Evolutionary conservation across 2,888 invertebrate species (phyloP), one percentile per base, ranked within the genome.

Genomic region (Reticulitermes lucifugus): DNA sequence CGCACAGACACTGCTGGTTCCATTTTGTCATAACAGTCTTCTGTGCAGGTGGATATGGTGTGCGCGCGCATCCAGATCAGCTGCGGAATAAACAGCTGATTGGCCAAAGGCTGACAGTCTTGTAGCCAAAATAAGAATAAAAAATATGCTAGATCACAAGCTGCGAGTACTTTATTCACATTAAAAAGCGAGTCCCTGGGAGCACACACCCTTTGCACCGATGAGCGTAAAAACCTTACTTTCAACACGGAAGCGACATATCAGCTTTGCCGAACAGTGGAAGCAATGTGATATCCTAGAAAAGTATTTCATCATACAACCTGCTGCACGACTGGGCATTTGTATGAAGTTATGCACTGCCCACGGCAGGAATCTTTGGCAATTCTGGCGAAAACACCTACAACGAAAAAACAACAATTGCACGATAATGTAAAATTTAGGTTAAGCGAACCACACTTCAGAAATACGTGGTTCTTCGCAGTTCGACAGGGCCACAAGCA

Each of bases 51-150:
- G 81, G 65, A 35, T 60, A 25, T 22, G n/a, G 60, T 41, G 4
- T 81, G 81, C 81, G 81, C 70, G 70, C 81, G 81, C 81, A 81
- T 9, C 65, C 41, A 41, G 65, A 81, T 81, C 81, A 81, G 81
- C 81, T 81, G 81, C 81, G 81, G 81, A 81, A n/a, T 65, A 70
- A 81, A 81, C 81, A 81, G 81, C 81, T 81, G 81, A 81, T 81
- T 81, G 81, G 81, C 81, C 70, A 70, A 70, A 22, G 81, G 81
- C 81, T 81, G 81, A 81, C 81, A 81, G 25, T 70, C 70, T 29
- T 35, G 70, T 25, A 70, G 81, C 81, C 81, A 81, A 41, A 81
- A 70, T 65, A 81, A 43, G n/a, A 43, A 65, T 46, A 81, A 81
- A 43, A 81, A 43, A 81, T 81, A 43, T 73, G 73, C 73, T 73